phyloP scores from a whole-genome alignment of 2,888 invertebrate genomes.

The Hemaris fuciformis region DNA sequence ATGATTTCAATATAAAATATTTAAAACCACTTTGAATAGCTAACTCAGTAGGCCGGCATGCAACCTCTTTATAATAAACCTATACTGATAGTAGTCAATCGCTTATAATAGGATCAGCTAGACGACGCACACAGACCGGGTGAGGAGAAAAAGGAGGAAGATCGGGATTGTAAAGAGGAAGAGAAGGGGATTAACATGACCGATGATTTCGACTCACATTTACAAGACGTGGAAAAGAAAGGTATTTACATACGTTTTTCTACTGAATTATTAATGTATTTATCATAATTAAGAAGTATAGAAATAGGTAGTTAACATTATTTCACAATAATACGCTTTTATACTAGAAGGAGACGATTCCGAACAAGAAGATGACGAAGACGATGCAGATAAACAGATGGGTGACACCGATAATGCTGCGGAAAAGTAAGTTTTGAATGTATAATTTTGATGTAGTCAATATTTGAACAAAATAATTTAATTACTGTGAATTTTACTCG shows the following conservation, averaged over 20 bases:
- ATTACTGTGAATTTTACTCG: no score
- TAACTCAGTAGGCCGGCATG: neutral
- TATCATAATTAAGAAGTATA: no score
- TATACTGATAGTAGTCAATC: neutral
- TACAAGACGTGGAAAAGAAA: conserved; percentile 89
- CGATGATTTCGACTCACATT: conserved; percentile 95
- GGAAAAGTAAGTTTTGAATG: conserved; percentile 80
- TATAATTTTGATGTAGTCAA: neutral
- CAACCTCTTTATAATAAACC: conserved; percentile 56
- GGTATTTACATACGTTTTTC: conserved; percentile 48
- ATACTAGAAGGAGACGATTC: conserved; percentile 79
- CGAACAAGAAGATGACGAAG: conserved; percentile 84
- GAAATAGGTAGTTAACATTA: no score
- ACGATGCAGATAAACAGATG: conserved; percentile 97
- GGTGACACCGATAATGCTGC: conserved; percentile 95
- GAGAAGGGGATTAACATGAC: conserved; percentile 97
- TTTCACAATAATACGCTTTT: conserved; percentile 7
- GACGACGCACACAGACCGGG: conserved; percentile 92
- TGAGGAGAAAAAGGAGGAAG: conserved; percentile 88
- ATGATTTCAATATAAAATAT: no score
- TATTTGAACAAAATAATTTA: no score
- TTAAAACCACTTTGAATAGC: no score
- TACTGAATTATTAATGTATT: neutral
- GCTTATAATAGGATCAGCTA: conserved; percentile 89
- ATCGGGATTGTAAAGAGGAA: conserved; percentile 91